These are phyloP conservation scores for Drosophila fuyamai DNA, from an alignment of 1,140 invertebrate genomes.

Conservation along the genomic window DNA sequence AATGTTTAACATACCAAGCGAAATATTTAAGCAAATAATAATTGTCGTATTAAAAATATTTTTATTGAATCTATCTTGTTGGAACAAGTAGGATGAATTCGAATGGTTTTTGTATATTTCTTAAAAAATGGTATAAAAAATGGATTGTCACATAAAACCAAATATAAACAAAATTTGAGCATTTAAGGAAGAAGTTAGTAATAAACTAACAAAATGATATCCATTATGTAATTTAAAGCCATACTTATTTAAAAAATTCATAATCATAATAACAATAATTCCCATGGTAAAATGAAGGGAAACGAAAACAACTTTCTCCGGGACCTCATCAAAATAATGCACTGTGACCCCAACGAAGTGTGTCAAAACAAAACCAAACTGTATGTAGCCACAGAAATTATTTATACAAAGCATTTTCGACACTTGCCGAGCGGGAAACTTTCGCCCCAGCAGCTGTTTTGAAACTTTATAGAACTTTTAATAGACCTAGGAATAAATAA, in stretches of 20 bases:
- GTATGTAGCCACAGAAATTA: not conserved
- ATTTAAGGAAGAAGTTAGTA: no score
- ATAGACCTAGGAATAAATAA: conserved; percentile 20
- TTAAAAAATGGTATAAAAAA: no score
- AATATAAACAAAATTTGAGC: no score
- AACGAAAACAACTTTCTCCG: conserved; percentile 1
- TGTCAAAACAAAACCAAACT: conserved; percentile 2
- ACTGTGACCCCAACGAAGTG: conserved; percentile 9
- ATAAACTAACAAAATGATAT: no score
- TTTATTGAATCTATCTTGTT: no score
- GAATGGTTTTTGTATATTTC: no score
- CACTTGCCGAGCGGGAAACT: conserved; percentile 27
- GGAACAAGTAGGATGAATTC: no score
- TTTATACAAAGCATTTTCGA: conserved; percentile 39
- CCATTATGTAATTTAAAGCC: no score
- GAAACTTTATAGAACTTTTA: conserved; percentile 32
- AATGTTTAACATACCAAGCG: not conserved
- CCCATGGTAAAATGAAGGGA: not conserved
- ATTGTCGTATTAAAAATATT: not conserved
- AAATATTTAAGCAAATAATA: not conserved
- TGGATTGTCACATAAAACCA: no score
- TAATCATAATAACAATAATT: not conserved
- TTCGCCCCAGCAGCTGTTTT: conserved; percentile 29
- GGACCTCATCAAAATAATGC: conserved; percentile 40
- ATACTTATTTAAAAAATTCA: no score